Conservation (phyloP, 1,140 invertebrate genomes). For the Macrocentrus cingulum region DNA sequence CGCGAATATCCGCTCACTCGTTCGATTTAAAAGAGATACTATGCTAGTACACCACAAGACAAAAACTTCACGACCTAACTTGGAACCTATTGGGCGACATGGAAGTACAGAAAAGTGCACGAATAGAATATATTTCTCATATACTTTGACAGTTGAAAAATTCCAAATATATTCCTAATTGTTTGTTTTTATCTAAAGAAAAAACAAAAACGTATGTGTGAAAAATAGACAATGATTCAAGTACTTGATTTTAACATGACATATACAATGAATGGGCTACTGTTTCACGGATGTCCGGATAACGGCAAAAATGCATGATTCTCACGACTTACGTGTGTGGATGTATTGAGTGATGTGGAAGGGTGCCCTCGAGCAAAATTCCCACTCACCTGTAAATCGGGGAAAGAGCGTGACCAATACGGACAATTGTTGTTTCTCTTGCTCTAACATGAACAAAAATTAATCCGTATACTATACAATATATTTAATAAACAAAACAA, state of each 20-base stretch:
- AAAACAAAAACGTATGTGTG: no score
- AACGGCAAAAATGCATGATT: slow-evolving; percentile 5
- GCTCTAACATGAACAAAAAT: slow-evolving; percentile 11
- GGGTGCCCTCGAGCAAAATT: slow-evolving; percentile 55
- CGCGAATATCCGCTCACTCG: no score
- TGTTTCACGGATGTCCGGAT: neutral
- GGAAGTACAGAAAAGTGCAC: no score
- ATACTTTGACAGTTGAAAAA: no score
- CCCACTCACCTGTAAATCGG: slow-evolving; percentile 58
- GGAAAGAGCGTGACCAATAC: slow-evolving; percentile 53
- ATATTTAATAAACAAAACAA: neutral
- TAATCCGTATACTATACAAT: neutral
- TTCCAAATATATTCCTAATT: no score
- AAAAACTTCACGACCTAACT: no score
- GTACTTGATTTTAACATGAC: neutral
- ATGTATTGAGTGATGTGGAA: slow-evolving; percentile 53
- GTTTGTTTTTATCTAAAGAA: no score
- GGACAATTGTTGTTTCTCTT: slow-evolving; percentile 14
- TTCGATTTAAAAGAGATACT: no score
- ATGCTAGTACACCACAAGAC: no score
- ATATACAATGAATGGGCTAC: neutral
- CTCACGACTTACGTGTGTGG: slow-evolving; percentile 54
- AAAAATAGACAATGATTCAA: no score
- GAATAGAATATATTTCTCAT: no score
- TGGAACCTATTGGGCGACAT: no score